Percentiles rank a stretch among this genome's conserved stretches.
These are phyloP conservation scores for Polypterus senegalus DNA, from an alignment of 2,113 vertebrate species.

Conservation along the genomic window DNA sequence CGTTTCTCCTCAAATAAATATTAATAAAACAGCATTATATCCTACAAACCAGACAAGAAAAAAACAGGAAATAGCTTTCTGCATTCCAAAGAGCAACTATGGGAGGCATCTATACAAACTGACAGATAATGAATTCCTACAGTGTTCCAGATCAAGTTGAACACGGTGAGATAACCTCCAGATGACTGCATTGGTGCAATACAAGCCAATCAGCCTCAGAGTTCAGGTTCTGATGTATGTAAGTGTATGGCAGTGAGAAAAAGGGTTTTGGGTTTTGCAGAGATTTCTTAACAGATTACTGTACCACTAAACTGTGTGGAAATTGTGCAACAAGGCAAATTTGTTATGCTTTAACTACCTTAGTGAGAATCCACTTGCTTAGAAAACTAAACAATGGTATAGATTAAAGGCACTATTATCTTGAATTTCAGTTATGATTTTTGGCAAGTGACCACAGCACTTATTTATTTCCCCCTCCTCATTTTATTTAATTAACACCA, in stretches of 20 bases:
- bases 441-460: conserved; percentile 43
- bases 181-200: neutral
- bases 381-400: no score
- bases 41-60: conserved; percentile 17
- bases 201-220: no score
- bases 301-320: no score
- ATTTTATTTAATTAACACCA: conserved; percentile 70
- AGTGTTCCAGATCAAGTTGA: conserved; percentile 3
- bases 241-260: no score
- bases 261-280: no score
- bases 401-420: no score
- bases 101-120: conserved; percentile 8
- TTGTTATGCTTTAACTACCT: no score
- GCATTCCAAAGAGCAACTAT: conserved; percentile 5
- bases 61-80: conserved; percentile 40
- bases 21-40: conserved; percentile 36
- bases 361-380: no score
- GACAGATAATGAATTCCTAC: conserved; percentile 15
- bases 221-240: no score
- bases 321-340: no score
- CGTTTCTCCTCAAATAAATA: conserved; percentile 23
- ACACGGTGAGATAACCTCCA: neutral
- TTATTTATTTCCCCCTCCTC: conserved; percentile 35
- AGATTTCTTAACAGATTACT: no score
- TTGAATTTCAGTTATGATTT: conserved; percentile 20